Percentiles rank a stretch among this genome's conserved stretches.
Evolutionary conservation across 1,140 invertebrate genomes (phyloP).

Genomic region (Drosophila hydei): DNA sequence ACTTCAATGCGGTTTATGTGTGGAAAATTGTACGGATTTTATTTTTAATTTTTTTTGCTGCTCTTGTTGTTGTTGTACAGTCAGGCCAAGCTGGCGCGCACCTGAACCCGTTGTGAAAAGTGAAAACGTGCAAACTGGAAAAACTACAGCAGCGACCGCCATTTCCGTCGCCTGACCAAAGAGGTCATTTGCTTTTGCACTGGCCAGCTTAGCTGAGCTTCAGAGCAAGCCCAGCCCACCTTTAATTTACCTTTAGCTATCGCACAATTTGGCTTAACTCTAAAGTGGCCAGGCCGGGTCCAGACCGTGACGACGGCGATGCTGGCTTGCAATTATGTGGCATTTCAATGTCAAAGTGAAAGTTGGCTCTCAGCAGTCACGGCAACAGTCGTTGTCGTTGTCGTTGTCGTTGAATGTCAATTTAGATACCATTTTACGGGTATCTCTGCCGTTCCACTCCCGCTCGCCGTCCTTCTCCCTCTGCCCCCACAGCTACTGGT

Average conservation of each 20-base stretch:
- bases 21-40: constrained; percentile 64
- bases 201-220: constrained; percentile 5
- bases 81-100: too few relatives aligned
- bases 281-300: constrained; percentile 22
- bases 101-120: constrained; percentile 72
- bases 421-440: constrained; percentile 50
- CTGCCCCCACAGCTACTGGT: not conserved
- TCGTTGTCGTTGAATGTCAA: constrained; percentile 24
- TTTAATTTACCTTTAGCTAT: constrained; percentile 61
- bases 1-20: constrained; percentile 29
- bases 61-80: too few relatives aligned
- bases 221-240: not conserved
- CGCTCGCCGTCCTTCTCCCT: not conserved
- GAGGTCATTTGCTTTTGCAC: constrained; percentile 67
- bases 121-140: constrained; percentile 79
- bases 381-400: constrained; percentile 23
- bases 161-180: constrained; percentile 64
- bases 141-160: constrained; percentile 56
- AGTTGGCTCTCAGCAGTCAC: constrained; percentile 70
- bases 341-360: constrained; percentile 84
- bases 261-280: constrained; percentile 30
- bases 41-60: not conserved
- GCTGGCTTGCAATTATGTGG: constrained; percentile 67
- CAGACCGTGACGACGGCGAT: constrained; percentile 21
- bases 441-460: constrained; percentile 12